Evolutionary conservation across 2,113 vertebrate species (phyloP), one percentile per base, ranked within the genome.

Genomic region (Polypterus bichir): DNA sequence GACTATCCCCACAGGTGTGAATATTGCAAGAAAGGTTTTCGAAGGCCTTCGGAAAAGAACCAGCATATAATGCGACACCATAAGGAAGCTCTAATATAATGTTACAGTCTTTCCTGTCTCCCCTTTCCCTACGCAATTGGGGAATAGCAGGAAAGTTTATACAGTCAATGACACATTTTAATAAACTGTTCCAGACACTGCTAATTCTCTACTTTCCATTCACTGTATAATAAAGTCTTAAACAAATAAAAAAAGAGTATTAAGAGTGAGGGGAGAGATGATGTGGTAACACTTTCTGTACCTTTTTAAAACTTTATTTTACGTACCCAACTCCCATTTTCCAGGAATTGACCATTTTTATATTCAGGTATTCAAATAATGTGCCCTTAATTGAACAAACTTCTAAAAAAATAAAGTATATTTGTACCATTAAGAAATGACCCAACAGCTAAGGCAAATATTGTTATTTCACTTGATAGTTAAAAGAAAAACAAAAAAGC

Each of bases 51-150:
- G 4, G 96, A 99, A 83, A 99, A 99, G 79, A 99, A 93, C 78
- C 96, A 99, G 80, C 96, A 99, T 82, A 95, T 99, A 82, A 91
- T 94, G 88, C 86, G 96, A 73, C 96, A 99, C 79, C 96, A 99
- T 82, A 98, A 97, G 79, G 96, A 99, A 78, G 89, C 91, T 76
- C 72, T 97, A 64, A 82, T 94, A 74, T 94, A 88, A 84, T 64
- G 47, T 44, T 59, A 9, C 7, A 27, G 44, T 44, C 27, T 46
- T 59, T 64, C 66, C 68, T 64, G 57, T 51, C 54, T 11, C 61
- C 52, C 71, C n/a, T 46, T 53, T 57, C 8, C 66, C 69, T 69
- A 63, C 61, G 59, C 62, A 63, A 63, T 70, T 60, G 3, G 69
- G 59, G 73, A 77, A 27, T 27, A 27, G 77, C 72, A 73, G 46